Percentiles rank a stretch among this genome's conserved stretches.
phyloP scores from a whole-genome alignment of 2,113 vertebrate species.

The Indicator indicator region DNA sequence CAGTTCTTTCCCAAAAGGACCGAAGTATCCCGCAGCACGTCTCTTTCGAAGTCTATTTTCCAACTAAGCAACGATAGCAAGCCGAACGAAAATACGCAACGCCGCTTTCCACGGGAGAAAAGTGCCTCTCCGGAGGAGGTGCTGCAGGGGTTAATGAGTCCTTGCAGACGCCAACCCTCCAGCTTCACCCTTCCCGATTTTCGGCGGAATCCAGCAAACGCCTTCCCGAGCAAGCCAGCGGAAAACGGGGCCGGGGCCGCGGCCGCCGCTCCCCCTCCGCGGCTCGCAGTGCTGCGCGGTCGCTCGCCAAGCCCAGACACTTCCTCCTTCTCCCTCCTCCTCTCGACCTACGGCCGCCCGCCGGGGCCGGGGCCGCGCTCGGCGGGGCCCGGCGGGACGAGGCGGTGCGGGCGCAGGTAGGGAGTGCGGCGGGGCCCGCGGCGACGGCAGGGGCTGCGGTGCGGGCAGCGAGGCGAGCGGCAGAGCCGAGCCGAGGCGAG shows the following conservation, averaged over 20 bases:
- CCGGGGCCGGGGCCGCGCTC: not conserved
- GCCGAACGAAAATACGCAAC: not conserved
- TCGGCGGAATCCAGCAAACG: not conserved
- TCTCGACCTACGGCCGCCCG: not conserved
- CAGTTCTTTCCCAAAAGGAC: not conserved
- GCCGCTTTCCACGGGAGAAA: not conserved
- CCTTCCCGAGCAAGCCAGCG: not conserved
- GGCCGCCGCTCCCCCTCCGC: not conserved
- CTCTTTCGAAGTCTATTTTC: not conserved
- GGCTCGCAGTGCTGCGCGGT: not conserved
- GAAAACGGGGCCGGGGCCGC: not conserved
- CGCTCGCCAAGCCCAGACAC: not conserved
- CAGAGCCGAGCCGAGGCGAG: slow-evolving; percentile 76
- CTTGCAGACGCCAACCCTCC: not conserved
- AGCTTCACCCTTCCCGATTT: not conserved
- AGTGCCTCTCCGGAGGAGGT: not conserved
- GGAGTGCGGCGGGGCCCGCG: not conserved
- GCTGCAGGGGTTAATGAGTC: not conserved
- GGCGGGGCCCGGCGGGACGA: not conserved
- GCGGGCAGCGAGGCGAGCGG: slow-evolving; percentile 62
- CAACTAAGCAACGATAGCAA: not conserved
- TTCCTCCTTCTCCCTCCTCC: not conserved
- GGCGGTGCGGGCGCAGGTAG: not conserved
- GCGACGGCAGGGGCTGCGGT: slow-evolving; percentile 53
- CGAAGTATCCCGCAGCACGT: not conserved